Percentiles rank a stretch among this genome's conserved stretches.
Evolutionary conservation across 2,888 invertebrate species (phyloP).

Genomic region (Drosophila nigritarsus): DNA sequence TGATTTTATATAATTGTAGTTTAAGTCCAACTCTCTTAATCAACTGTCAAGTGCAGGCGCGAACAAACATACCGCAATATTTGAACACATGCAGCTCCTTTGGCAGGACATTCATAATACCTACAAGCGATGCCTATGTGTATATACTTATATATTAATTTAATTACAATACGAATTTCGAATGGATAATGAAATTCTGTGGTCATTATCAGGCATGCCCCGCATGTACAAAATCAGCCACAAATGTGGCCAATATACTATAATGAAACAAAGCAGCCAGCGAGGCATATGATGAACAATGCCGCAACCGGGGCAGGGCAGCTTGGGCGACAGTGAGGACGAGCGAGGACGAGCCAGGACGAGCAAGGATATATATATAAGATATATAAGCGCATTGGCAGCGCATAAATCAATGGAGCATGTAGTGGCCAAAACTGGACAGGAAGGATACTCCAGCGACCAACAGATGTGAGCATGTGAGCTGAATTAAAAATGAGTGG

Average conservation of each 20-base stretch:
- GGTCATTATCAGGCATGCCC: conserved; percentile 77
- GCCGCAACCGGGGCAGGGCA: conserved; percentile 24
- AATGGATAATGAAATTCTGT: conserved; percentile 77
- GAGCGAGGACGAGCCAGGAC: conserved; percentile 42
- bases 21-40: not conserved
- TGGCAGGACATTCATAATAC: conserved; percentile 2
- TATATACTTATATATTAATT: conserved; percentile 63
- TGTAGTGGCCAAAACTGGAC: conserved; percentile 55
- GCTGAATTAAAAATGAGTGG: conserved; percentile 77
- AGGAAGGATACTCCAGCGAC: conserved; percentile 58
- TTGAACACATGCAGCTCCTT: not conserved
- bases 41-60: not conserved
- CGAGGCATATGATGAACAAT: conserved; percentile 69
- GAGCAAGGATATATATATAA: conserved; percentile 37
- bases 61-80: conserved; percentile 4
- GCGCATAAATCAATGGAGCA: conserved; percentile 75
- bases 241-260: conserved; percentile 76
- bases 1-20: not conserved
- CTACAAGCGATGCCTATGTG: conserved; percentile 23
- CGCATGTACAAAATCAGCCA: conserved; percentile 73
- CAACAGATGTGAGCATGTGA: conserved; percentile 77
- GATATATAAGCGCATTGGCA: conserved; percentile 36
- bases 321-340: conserved; percentile 6
- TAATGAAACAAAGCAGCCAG: conserved; percentile 72
- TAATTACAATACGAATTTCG: conserved; percentile 77